A percentile compares a stretch with the other conserved stretches of the same genome.
Evolutionary conservation across 2,888 invertebrate species (phyloP).

Genomic region (Muscina levida): DNA sequence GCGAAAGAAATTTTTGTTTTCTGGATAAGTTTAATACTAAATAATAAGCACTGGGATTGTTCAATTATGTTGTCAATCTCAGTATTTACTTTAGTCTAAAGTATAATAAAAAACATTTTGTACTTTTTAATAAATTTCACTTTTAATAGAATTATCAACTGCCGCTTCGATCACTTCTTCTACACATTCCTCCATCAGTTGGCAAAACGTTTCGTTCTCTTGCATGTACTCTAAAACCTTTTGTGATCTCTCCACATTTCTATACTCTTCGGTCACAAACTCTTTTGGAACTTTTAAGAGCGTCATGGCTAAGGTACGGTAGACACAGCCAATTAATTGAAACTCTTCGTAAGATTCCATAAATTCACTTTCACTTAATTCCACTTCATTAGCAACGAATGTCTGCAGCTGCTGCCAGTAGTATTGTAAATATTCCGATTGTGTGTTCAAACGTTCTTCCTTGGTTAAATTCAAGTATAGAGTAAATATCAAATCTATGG

Average conservation of each 20-base stretch:
- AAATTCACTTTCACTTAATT: conserved; percentile 67
- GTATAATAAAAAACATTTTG: too few relatives aligned
- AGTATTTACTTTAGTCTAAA: too few relatives aligned
- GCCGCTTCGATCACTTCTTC: conserved; percentile 70
- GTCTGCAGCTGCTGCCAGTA: conserved; percentile 71
- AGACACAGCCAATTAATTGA: conserved; percentile 71
- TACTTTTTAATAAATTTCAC: conserved; percentile 3
- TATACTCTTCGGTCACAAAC: conserved; percentile 71
- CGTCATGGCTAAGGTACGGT: conserved; percentile 70
- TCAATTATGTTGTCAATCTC: too few relatives aligned
- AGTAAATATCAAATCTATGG: conserved; percentile 75
- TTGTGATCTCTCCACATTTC: conserved; percentile 71
- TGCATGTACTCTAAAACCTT: conserved; percentile 69
- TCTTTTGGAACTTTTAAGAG: conserved; percentile 71
- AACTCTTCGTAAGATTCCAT: conserved; percentile 72
- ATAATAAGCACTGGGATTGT: too few relatives aligned
- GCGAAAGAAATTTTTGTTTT: too few relatives aligned
- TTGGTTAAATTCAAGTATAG: conserved; percentile 73
- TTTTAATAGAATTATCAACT: conserved; percentile 19
- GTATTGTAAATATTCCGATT: conserved; percentile 63
- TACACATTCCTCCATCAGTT: conserved; percentile 71
- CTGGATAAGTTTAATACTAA: too few relatives aligned
- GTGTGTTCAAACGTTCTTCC: conserved; percentile 65
- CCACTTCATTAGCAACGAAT: conserved; percentile 62
- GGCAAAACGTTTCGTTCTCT: conserved; percentile 67